These are phyloP conservation scores for Otocyon megalotis DNA, from an alignment of 2,113 vertebrate species.

Conservation along the genomic window DNA sequence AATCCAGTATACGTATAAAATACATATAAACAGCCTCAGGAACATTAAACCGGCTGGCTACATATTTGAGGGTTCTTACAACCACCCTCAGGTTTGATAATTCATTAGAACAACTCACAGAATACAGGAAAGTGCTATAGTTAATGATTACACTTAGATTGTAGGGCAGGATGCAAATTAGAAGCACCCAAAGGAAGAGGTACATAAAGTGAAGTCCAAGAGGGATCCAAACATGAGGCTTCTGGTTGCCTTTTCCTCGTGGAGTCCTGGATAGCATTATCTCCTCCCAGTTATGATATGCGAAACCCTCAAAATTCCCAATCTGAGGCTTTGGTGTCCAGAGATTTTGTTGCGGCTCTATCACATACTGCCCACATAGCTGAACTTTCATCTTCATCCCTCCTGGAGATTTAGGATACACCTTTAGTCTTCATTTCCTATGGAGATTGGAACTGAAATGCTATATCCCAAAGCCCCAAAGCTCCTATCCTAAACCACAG, in stretches of 20 bases:
- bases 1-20: background rate
- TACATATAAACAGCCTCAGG: background rate
- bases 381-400: background rate
- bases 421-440: background rate
- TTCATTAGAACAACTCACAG: background rate
- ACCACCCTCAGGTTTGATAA: background rate
- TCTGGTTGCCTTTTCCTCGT: background rate
- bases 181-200: background rate
- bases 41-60: background rate
- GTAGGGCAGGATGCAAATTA: background rate
- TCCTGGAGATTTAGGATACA: background rate
- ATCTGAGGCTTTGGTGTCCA: background rate
- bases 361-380: background rate
- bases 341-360: background rate
- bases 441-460: background rate
- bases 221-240: background rate
- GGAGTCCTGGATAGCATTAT: background rate
- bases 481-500: background rate
- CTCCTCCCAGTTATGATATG: background rate
- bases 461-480: background rate
- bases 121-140: background rate
- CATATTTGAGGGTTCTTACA: background rate
- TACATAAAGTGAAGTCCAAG: background rate
- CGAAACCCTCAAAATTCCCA: background rate
- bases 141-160: background rate